Evolutionary conservation across 2,113 vertebrate species (phyloP).

Genomic region (Rhinopomastus cyanomelas): DNA sequence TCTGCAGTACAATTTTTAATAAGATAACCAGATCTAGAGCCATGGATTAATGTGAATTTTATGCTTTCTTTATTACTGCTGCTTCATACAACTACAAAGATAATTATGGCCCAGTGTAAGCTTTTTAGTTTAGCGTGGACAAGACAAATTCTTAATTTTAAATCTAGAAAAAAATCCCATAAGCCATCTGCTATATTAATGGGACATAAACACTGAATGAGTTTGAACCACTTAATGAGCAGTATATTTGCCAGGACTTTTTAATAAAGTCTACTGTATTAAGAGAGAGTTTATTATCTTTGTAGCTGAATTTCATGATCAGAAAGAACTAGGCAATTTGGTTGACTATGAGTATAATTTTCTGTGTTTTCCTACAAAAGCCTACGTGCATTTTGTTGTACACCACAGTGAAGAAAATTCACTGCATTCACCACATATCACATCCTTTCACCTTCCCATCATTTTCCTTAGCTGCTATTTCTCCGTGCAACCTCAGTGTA

Average conservation of each 20-base stretch:
- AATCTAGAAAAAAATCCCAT: background rate
- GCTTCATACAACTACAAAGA: background rate
- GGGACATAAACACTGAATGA: background rate
- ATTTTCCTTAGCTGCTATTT: background rate
- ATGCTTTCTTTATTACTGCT: background rate
- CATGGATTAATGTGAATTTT: background rate
- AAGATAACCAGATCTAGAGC: background rate
- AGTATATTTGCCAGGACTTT: background rate
- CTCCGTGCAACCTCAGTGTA: background rate
- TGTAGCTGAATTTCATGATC: background rate
- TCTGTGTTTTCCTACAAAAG: background rate
- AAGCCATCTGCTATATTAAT: background rate
- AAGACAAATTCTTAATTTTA: background rate
- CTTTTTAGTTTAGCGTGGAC: background rate
- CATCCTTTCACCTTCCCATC: background rate
- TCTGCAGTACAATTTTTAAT: background rate
- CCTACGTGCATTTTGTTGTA: background rate
- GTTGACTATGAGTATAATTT: background rate
- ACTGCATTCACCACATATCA: background rate
- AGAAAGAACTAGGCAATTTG: background rate
- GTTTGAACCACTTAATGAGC: background rate
- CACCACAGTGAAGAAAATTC: background rate
- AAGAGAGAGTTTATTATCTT: background rate
- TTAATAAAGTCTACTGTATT: background rate
- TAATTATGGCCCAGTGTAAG: background rate